These are phyloP conservation scores for Linnaemya vulpina DNA, from an alignment of 2,888 invertebrate genomes.

Conservation along the genomic window DNA sequence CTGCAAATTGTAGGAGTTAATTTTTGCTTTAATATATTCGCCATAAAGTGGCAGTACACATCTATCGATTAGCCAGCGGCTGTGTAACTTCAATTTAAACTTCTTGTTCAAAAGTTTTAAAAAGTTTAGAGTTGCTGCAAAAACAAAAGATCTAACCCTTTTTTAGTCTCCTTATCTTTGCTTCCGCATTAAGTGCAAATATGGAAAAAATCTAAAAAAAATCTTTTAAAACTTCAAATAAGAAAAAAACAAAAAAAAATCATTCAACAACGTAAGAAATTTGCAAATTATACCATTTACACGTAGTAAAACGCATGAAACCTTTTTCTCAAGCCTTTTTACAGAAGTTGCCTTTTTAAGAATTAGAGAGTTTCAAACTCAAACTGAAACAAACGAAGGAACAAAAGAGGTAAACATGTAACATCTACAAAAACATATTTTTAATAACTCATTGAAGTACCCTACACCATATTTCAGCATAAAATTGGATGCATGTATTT, in stretches of 20 bases:
- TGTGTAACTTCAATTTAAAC: conserved; percentile 14
- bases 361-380: not conserved
- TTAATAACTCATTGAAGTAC: no score
- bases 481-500: no score
- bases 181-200: conserved; percentile 23
- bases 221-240: conserved; percentile 48
- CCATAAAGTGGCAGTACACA: not conserved
- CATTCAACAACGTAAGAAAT: conserved; percentile 22
- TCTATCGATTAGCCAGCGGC: conserved; percentile 44
- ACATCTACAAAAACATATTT: no score
- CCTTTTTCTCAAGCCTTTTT: conserved; percentile 21
- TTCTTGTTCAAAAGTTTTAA: conserved; percentile 33
- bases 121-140: conserved; percentile 20
- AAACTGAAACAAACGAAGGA: not conserved
- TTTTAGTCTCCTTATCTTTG: conserved; percentile 25
- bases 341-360: not conserved
- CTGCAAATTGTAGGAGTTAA: not conserved
- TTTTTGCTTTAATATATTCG: not conserved
- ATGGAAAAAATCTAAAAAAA: conserved; percentile 16
- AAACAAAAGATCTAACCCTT: not conserved
- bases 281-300: conserved; percentile 66
- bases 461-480: no score
- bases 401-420: no score
- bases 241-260: conserved; percentile 22
- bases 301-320: conserved; percentile 56